Base-by-base conservation (phyloP, 64 coral and sea anemone species). In the Porites australiensis region DNA sequence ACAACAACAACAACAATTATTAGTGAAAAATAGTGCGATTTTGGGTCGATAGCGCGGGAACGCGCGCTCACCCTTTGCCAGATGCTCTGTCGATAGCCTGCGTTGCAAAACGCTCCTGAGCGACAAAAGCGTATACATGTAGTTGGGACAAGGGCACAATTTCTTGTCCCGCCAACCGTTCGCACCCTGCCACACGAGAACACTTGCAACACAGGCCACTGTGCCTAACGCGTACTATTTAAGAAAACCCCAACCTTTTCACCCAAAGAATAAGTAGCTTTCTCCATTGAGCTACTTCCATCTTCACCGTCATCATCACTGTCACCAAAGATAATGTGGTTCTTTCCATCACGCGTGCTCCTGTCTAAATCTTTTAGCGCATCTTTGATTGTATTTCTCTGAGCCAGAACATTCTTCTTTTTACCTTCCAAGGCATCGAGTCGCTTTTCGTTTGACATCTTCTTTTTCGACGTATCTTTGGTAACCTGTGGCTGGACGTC, bases 301-400 rank as follows among this genome's bases (percentile, higher is more conserved):
- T 86, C 23, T 6, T 15, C 44, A 18, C 6, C 23, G 53, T 71
- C 69, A 5, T 66, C 52, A 62, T 80, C 84, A 70, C 76, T 48
- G 14, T 88, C 67, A 69, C 80, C 76, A 91, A 97, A 97, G 16
- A 93, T 86, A 87, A 97, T 94, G 69, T 96, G 95, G 1, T 79
- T 86, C 15, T 22, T 49, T 58, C 86, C 64, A 49, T 82, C 67
- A 62, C 45, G 44, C 45, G 18, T 27, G 16, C 45, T 60, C 10
- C 15, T 50, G 68, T 94, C 95, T 21, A 97, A 50, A 82, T 75
- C 87, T 43, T 88, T 83, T 72, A 97, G 62, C 5, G 95, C 95
- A 75, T 80, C 75, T 27, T 87, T 79, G 10, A 97, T 90, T 59
- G 90, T 2, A 68, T 69, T 70, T 77, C 87, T 93, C 61, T 86